Conservation (phyloP, 2,888 invertebrate genomes). For the Catocala nupta region DNA sequence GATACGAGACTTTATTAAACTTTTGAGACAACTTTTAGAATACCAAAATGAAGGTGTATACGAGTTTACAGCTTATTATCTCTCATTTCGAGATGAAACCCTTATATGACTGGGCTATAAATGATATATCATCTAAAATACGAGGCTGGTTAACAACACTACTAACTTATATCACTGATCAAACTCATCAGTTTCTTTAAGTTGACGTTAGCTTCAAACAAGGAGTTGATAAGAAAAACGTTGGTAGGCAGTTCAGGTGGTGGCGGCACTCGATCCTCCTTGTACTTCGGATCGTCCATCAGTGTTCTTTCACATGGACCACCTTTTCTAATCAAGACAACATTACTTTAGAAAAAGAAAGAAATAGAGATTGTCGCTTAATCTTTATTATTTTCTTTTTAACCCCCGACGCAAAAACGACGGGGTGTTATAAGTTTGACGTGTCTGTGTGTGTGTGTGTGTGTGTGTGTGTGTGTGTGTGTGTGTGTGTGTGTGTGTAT, state of each 20-base stretch:
- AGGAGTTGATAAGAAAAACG: conserved; percentile 88
- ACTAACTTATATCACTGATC: conserved; percentile 71
- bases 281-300: conserved; percentile 73
- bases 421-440: too few species aligned
- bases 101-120: too few species aligned
- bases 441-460: too few species aligned
- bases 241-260: conserved; percentile 85
- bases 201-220: conserved; percentile 84
- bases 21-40: too few species aligned
- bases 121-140: neutral
- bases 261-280: conserved; percentile 66
- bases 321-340: conserved; percentile 54
- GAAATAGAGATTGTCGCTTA: neutral
- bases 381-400: too few species aligned
- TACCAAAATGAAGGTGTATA: too few species aligned
- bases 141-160: neutral
- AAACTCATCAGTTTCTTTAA: conserved; percentile 74
- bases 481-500: too few species aligned
- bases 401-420: too few species aligned
- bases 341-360: neutral
- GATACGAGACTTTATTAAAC: too few species aligned
- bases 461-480: too few species aligned
- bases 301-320: conserved; percentile 68
- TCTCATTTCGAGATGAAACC: too few species aligned
- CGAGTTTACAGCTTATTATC: too few species aligned